Evolutionary conservation across 2,888 invertebrate genomes (phyloP), one percentile per base, ranked within the genome.

Genomic region (Ectemnius continuus): DNA sequence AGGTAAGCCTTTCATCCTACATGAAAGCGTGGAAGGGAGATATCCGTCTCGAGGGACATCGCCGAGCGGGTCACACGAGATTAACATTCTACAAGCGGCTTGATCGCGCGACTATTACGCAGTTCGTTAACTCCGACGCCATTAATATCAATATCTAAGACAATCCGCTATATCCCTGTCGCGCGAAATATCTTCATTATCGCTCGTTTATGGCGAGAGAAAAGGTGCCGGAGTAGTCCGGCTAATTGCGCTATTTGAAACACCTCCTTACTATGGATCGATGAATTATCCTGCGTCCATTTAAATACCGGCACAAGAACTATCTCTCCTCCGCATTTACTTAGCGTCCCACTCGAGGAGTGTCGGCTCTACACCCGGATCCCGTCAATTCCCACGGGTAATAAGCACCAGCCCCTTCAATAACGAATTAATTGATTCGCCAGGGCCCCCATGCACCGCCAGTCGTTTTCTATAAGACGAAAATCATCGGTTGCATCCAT

Each of bases 51-150:
- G 48, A 28, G 72, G 61, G 72, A 67, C 58, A 61, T 59, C 67
- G 58, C 48, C 13, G 61, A 61, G 13, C 23, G 56, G 60, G 36
- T n/a, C 58, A 57, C n/a, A 28, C 23, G 47, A 16, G 64, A 72
- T 60, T 75, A 64, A 64, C 83, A 81, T 83, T 83, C 75, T 82
- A 81, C 64, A 63, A 70, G 71, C 62, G 23, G 13, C 68, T 26
- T 47, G 75, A 82, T 73, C 61, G 72, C 71, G n/a, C 72, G 83
- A 79, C 79, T 69, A 82, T 82, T 83, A 79, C 76, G 68, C 75
- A 73, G 81, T 81, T 79, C 83, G 73, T 83, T 82, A 83, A 76
- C 83, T 76, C 70, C 64, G 65, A 63, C 81, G 81, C 78, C 79
- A 76, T 82, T 83, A 78, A 81, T 76, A 81, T 80, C 70, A 69